These are phyloP conservation scores for Anguilla pacifica DNA, from an alignment of 2,797 vertebrate species.

Conservation along the genomic window DNA sequence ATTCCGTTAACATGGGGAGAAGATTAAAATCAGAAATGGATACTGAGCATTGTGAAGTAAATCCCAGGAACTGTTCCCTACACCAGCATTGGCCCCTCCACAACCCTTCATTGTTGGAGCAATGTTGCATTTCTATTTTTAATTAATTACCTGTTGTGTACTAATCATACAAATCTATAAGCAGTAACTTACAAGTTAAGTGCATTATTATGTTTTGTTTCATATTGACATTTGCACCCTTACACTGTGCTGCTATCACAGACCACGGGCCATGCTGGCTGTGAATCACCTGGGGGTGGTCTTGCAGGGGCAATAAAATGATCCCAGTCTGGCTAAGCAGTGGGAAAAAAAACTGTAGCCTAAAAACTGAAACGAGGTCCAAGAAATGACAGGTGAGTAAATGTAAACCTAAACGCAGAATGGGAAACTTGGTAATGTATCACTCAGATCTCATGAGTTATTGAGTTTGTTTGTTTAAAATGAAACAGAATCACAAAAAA, in stretches of 20 bases:
- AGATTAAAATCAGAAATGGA: neutral
- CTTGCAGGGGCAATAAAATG: neutral
- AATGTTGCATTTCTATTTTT: neutral
- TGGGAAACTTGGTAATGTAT: too few species aligned
- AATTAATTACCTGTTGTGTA: neutral
- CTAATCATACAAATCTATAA: neutral
- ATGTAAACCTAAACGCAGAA: too few species aligned
- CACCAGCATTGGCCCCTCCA: neutral
- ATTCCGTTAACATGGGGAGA: neutral
- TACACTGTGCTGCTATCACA: neutral
- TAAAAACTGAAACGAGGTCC: neutral
- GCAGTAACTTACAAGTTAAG: neutral
- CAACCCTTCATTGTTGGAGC: neutral
- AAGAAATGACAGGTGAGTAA: too few species aligned
- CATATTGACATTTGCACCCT: neutral
- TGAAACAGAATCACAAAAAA: neutral
- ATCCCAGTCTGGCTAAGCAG: neutral
- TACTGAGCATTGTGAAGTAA: neutral
- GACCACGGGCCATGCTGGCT: neutral
- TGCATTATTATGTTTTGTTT: neutral
- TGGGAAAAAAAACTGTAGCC: neutral
- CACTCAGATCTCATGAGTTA: neutral
- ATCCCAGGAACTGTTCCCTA: too few species aligned
- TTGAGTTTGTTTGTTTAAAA: neutral
- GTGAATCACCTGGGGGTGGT: neutral